These are phyloP conservation scores for Cynaeus angustus DNA, from an alignment of 2,888 invertebrate genomes.

Conservation along the genomic window DNA sequence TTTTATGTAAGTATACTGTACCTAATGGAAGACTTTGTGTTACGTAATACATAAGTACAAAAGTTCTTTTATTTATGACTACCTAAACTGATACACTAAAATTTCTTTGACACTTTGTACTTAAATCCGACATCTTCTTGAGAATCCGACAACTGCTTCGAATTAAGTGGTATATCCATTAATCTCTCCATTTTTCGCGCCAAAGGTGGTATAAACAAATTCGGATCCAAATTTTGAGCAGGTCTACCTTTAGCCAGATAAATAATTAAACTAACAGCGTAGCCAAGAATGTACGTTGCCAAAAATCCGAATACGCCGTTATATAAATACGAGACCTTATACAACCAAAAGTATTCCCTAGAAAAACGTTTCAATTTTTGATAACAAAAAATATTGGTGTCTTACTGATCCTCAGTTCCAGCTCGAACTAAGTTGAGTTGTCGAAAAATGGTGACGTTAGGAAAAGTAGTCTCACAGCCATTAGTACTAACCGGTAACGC, in stretches of 20 bases:
- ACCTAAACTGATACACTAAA: background rate
- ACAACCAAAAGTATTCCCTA: slow-evolving; percentile 77
- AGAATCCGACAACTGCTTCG: slow-evolving; percentile 36
- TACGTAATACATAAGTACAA: slow-evolving; percentile 32
- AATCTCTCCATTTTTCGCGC: slow-evolving; percentile 70
- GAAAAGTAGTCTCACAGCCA: slow-evolving; percentile 71
- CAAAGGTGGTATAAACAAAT: slow-evolving; percentile 76
- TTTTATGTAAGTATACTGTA: no score
- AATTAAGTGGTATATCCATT: slow-evolving; percentile 48
- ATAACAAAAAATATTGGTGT: background rate
- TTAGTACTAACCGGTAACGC: slow-evolving; percentile 76
- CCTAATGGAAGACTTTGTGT: slow-evolving; percentile 31
- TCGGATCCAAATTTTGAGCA: slow-evolving; percentile 72
- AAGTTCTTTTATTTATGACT: background rate
- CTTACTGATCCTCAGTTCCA: slow-evolving; percentile 9
- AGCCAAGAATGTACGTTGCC: slow-evolving; percentile 73
- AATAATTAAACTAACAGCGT: slow-evolving; percentile 71
- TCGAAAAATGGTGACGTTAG: background rate
- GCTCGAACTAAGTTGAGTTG: background rate
- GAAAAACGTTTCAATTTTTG: slow-evolving; percentile 11
- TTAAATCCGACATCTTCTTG: slow-evolving; percentile 50
- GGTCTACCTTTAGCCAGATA: slow-evolving; percentile 64
- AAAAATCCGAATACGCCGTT: slow-evolving; percentile 76
- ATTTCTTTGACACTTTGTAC: slow-evolving; percentile 26
- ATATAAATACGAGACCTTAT: slow-evolving; percentile 84